Percentiles rank a stretch among this genome's conserved stretches.
Conservation (phyloP, 2,888 invertebrate species). For the Rhamnusium bicolor region DNA sequence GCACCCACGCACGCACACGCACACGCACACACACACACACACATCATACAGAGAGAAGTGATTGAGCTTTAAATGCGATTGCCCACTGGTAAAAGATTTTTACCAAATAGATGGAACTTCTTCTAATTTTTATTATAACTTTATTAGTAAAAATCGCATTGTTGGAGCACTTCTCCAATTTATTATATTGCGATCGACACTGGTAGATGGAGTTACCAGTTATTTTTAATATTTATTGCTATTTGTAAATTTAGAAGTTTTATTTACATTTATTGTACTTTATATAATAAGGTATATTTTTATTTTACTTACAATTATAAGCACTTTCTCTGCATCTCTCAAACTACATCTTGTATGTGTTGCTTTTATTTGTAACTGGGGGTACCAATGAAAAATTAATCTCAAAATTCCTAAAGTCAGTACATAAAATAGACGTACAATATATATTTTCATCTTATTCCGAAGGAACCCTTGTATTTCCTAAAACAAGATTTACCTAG, state of each 20-base stretch:
- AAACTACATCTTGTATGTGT: slow-evolving; percentile 82
- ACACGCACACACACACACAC: no score
- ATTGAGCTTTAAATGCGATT: no score
- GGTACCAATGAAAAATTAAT: slow-evolving; percentile 91
- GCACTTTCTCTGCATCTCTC: slow-evolving; percentile 82
- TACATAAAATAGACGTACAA: slow-evolving; percentile 77
- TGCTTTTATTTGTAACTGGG: slow-evolving; percentile 82
- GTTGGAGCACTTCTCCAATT: no score
- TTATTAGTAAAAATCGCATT: no score
- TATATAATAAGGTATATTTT: neutral
- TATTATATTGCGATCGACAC: no score
- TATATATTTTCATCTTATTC: slow-evolving; percentile 68
- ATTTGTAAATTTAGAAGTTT: neutral
- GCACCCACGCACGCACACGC: no score
- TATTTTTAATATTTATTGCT: no score
- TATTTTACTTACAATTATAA: slow-evolving; percentile 77
- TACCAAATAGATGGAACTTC: no score
- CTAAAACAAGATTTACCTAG: slow-evolving; percentile 65
- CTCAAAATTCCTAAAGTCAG: slow-evolving; percentile 84
- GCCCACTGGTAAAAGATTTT: no score
- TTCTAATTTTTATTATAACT: no score
- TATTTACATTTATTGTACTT: neutral
- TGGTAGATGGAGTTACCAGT: no score
- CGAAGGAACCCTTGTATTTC: slow-evolving; percentile 80
- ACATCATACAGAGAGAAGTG: no score